Evolutionary conservation across 2,888 invertebrate genomes (phyloP), one percentile per base, ranked within the genome.

Genomic region (Watsonalla cultraria): DNA sequence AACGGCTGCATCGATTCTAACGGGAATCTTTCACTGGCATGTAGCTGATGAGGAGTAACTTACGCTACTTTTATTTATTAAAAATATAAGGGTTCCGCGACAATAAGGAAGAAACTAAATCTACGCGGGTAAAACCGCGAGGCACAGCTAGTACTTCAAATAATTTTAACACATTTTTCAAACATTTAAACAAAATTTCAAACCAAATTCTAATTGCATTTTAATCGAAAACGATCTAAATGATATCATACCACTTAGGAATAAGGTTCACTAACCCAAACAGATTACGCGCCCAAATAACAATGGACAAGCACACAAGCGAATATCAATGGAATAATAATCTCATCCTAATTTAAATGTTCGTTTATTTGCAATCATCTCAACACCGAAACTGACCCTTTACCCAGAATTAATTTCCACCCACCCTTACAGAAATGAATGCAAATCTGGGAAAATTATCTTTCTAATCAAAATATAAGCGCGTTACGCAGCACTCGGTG

Each of bases 391-490:
- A 42, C 42, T 42, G 42, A 42, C 42, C 42, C 42, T 42, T 11
- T 42, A 9, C 9, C 42, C 42, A 7, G 42, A 7, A 42, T 42
- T 42, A 42, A 42, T 42, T 42, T 42, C 42, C 42, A 42, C 42
- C 37, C 42, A 11, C 42, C 42, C 42, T 42, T 42, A 42, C 42
- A 42, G 7, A 15, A 49, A 37, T 49, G 35, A 49, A 49, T 49
- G 37, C 15, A 39, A 39, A 49, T 35, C 39, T 37, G 37, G 13
- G 37, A 49, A 48, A 49, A 39, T 49, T 37, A 39, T 49, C 37
- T 14, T 49, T 49, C 39, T 49, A 49, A 49, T 49, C 49, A 49
- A 49, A 49, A 49, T 49, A 37, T 49, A 39, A 48, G 39, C 14
- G 49, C 14, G 49, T 49, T 49, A 48, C 13, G 39, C 39, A 37